phyloP scores from a whole-genome alignment of 35 echinoderm and acorn worm genomes.

The Heliocidaris erythrogramma region DNA sequence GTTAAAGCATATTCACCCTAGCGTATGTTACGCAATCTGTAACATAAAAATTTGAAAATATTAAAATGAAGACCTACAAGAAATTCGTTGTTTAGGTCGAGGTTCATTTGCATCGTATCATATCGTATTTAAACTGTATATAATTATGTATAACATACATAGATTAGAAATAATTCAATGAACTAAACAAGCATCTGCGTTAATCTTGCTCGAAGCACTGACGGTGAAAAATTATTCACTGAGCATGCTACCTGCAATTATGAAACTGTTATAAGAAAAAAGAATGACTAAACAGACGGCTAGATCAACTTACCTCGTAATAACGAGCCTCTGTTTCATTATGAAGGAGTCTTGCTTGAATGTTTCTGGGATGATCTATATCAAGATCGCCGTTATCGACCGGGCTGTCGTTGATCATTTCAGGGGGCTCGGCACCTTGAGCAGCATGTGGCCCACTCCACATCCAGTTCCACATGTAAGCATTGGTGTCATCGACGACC shows the following conservation, averaged over 20 bases:
- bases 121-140: background rate
- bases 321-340: constrained; percentile 3
- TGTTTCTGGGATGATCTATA: constrained; percentile 14
- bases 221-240: background rate
- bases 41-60: no score
- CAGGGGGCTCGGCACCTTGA: background rate
- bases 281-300: background rate
- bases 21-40: no score
- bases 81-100: no score
- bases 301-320: background rate
- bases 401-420: background rate
- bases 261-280: background rate
- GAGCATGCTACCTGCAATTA: no score
- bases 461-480: constrained; percentile 56
- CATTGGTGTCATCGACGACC: background rate
- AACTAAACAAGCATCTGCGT: background rate
- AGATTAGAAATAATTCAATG: no score
- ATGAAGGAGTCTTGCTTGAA: background rate
- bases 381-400: background rate
- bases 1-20: no score
- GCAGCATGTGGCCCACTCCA: constrained; percentile 43
- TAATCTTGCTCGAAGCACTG: background rate
- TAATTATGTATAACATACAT: no score
- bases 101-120: no score
- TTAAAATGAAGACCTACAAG: no score